Evolutionary conservation across 2,797 vertebrate species (phyloP).

Genomic region (Leuciscus waleckii): DNA sequence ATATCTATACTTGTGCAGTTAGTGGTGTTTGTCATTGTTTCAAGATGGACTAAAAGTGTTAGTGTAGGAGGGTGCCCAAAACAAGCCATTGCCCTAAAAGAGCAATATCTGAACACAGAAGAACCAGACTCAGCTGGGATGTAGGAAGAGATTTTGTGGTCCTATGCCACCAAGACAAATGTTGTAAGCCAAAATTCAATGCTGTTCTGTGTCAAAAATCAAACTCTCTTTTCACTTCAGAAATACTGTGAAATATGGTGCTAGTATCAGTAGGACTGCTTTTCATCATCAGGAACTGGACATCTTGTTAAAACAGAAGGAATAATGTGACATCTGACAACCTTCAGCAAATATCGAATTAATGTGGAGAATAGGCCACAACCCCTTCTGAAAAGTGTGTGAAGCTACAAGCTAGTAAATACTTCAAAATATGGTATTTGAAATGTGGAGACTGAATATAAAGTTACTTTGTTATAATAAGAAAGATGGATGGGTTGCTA

Average conservation of each 20-base stretch:
- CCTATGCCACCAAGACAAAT: background rate
- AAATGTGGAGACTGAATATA: background rate
- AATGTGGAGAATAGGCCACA: background rate
- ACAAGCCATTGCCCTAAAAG: background rate
- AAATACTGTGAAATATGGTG: background rate
- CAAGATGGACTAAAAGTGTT: background rate
- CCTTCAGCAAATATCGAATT: background rate
- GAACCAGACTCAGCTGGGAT: background rate
- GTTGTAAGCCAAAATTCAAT: background rate
- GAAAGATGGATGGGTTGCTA: too few relatives aligned
- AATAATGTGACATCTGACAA: constrained; percentile 15
- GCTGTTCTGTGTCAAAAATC: background rate
- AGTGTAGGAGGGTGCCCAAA: background rate
- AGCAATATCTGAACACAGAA: background rate
- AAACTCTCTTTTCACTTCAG: background rate
- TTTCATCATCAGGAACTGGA: background rate
- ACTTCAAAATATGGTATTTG: background rate
- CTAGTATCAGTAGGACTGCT: background rate
- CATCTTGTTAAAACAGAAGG: constrained; percentile 10
- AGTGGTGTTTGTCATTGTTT: background rate
- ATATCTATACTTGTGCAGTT: background rate
- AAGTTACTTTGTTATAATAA: background rate
- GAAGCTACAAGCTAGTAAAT: background rate
- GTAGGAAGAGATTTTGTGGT: background rate
- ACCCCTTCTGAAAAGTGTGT: background rate